These are phyloP conservation scores for Drosophila funebris DNA, from an alignment of 1,140 invertebrate genomes.

Conservation along the genomic window DNA sequence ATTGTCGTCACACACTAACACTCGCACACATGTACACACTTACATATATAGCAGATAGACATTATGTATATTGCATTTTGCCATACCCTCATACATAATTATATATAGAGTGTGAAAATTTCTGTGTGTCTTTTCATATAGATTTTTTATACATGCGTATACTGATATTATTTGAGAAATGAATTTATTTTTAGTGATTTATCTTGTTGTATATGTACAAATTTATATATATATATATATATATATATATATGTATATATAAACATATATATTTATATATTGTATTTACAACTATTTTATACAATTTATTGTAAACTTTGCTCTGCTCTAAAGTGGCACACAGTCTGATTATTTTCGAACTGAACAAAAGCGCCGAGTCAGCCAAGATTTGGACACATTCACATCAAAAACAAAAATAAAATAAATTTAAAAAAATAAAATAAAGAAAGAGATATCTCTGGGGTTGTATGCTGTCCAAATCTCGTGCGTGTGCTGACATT, in stretches of 20 bases:
- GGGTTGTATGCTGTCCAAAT: constrained; percentile 9
- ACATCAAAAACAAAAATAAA: constrained; percentile 22
- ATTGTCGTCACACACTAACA: constrained; percentile 31
- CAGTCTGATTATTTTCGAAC: constrained; percentile 81
- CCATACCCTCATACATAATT: constrained; percentile 43
- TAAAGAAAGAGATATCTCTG: constrained; percentile 20
- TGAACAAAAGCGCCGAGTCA: constrained; percentile 63
- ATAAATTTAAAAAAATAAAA: constrained; percentile 16
- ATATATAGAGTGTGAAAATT: constrained; percentile 49
- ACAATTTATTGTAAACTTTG: constrained; percentile 57
- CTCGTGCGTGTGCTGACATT: constrained; percentile 52
- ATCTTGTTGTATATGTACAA: constrained; percentile 67
- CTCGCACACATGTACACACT: constrained; percentile 7
- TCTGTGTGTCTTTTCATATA: constrained; percentile 19
- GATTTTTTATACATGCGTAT: constrained; percentile 24
- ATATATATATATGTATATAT: constrained; percentile 19
- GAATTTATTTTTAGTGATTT: constrained; percentile 81
- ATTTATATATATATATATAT: constrained; percentile 8
- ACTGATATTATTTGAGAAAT: constrained; percentile 40
- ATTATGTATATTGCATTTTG: constrained; percentile 44
- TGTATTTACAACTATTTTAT: constrained; percentile 58
- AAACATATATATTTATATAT: constrained; percentile 20
- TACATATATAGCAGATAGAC: constrained; percentile 3
- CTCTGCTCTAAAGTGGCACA: constrained; percentile 74
- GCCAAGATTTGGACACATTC: constrained; percentile 50